Evolutionary conservation across 2,113 vertebrate genomes (phyloP).

Genomic region (Calypte anna): DNA sequence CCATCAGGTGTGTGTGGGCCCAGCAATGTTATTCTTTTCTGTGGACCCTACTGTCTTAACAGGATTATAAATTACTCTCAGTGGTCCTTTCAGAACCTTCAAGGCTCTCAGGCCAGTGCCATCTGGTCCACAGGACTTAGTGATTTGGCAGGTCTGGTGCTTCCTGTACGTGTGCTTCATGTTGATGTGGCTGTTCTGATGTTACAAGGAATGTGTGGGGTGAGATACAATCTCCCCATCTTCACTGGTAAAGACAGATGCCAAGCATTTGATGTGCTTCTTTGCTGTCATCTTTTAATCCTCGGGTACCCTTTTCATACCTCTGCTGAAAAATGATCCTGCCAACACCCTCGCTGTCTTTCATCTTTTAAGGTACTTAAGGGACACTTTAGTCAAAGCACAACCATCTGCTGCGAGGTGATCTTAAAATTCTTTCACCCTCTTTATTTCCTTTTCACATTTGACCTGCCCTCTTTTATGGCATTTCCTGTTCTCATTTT

Average conservation of each 20-base stretch:
- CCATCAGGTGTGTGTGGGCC: fast-evolving
- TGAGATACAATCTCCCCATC: background rate
- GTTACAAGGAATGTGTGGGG: background rate
- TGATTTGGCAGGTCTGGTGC: background rate
- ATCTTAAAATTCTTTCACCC: background rate
- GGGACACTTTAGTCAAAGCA: background rate
- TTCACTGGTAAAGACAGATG: background rate
- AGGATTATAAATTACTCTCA: background rate
- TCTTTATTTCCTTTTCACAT: constrained; percentile 30
- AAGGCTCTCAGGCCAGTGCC: background rate
- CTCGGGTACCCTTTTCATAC: background rate
- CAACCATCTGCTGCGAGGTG: background rate
- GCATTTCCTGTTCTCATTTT: background rate
- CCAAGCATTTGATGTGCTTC: background rate
- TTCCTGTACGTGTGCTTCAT: background rate
- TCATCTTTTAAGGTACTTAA: background rate
- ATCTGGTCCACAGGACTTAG: background rate
- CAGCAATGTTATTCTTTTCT: background rate
- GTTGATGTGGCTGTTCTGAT: background rate
- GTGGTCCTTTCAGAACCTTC: background rate
- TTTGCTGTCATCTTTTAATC: background rate
- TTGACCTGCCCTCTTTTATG: background rate
- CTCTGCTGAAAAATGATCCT: background rate
- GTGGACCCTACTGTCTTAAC: background rate
- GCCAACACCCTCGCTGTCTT: background rate